Base-by-base conservation (phyloP, 2,888 invertebrate genomes). In the Liopterus haemorrhoidalis region DNA sequence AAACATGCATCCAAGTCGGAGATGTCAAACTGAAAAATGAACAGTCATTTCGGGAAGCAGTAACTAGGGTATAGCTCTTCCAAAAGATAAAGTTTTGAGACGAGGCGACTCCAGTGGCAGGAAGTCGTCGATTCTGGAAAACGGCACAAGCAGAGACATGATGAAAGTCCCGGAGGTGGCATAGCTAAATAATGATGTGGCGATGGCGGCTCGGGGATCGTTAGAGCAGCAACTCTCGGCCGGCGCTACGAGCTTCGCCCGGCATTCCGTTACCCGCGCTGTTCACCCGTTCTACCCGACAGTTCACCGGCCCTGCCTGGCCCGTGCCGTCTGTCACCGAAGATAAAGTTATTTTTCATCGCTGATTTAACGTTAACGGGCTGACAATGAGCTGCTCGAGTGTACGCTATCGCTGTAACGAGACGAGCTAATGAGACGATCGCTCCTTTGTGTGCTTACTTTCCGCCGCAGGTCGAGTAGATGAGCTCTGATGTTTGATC, bases 61-160 rank as follows among this genome's bases (percentile, higher is more conserved):
- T 41, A 41, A 41, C 41, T 41, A 41, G 41, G 33, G 18, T 41
- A 41, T 35, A 41, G 38, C 38, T 38, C 45, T 39, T 36, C 39
- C 39, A 38, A 14, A 31, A 45, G 45, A 65, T 65, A 66, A 66
- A 66, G 60, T 65, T 65, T 60, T 56, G 62, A 63, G 64, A 62
- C 65, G 57, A 48, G 52, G 57, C 56, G 64, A 58, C 65, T 64
- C 63, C 65, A 58, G 58, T 56, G 59, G 59, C 57, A 60, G 66
- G 65, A 66, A 64, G 63, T 60, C 63, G 62, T 66, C 63, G 58
- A 62, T 65, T 64, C 65, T 60, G 58, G 63, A 57, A 56, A 61
- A 60, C 59, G 57, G 55, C 53, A 50, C n/a, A 51, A 51, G 54
- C 54, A 51, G 18, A 25, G 35, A 33, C 32, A 35, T 33, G 41